Percentiles rank a stretch among this genome's conserved stretches.
These are phyloP conservation scores for Argyrosomus japonicus DNA, from an alignment of 2,113 vertebrate genomes.

Conservation along the genomic window DNA sequence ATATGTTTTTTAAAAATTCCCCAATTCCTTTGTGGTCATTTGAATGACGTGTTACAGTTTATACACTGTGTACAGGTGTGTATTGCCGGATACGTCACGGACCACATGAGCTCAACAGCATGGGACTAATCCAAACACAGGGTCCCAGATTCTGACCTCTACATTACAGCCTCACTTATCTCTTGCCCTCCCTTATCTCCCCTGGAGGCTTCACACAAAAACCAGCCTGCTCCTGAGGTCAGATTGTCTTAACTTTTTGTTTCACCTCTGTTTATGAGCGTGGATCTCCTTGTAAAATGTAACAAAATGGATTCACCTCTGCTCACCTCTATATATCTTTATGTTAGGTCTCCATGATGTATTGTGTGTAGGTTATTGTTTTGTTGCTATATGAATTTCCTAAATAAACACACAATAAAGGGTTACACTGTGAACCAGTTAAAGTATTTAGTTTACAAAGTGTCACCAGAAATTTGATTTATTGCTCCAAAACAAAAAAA, in stretches of 20 bases:
- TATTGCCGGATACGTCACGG: background rate
- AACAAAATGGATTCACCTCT: background rate
- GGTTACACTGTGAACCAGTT: background rate
- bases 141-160: background rate
- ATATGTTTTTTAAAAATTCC: background rate
- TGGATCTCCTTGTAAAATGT: background rate
- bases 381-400: background rate
- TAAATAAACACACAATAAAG: background rate
- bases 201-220: background rate
- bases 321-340: background rate
- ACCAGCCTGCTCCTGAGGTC: conserved; percentile 3
- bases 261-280: background rate
- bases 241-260: background rate
- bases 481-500: background rate
- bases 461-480: background rate
- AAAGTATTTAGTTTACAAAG: background rate
- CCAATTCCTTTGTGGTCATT: background rate
- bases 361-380: background rate
- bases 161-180: background rate
- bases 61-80: background rate
- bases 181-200: background rate
- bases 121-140: background rate
- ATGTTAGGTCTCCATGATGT: background rate
- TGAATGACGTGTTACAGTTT: background rate
- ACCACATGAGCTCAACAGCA: background rate